A percentile compares a stretch with the other conserved stretches of the same genome.
Evolutionary conservation across 2,113 vertebrate species (phyloP).

Genomic region (Mustela nigripes): DNA sequence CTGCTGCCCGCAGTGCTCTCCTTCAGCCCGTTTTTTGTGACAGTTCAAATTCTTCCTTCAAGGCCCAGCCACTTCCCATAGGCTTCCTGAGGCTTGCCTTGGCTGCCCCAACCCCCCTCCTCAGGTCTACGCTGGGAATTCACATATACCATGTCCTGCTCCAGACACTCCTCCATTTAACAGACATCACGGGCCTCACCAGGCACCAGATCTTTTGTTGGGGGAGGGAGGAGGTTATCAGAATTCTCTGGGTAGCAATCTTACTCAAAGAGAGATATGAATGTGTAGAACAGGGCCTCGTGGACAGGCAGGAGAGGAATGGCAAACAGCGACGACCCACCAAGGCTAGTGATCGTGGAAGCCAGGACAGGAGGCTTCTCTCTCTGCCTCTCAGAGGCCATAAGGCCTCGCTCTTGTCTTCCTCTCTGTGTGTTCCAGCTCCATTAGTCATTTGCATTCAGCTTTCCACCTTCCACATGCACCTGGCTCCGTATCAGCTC

Average conservation of each 20-base stretch:
- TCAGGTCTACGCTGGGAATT: background rate
- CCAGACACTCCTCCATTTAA: background rate
- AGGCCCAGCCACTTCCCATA: background rate
- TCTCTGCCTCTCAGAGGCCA: background rate
- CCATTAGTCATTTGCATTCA: background rate
- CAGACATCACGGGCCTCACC: too few species aligned
- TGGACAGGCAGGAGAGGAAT: background rate
- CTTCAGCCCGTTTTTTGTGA: background rate
- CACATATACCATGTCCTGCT: fast-evolving
- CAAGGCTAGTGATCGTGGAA: background rate
- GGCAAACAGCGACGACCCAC: background rate
- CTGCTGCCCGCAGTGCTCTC: background rate
- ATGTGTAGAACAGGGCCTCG: background rate
- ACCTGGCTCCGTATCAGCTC: too few species aligned
- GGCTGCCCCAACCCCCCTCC: background rate
- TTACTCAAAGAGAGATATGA: background rate
- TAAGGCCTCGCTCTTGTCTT: background rate
- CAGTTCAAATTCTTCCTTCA: background rate
- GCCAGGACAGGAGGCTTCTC: too few species aligned
- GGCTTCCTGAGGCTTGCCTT: background rate
- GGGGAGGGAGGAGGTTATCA: background rate
- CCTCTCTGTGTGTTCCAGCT: background rate
- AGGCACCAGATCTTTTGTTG: background rate
- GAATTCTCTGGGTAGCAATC: background rate
- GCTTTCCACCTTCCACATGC: background rate